Conservation (phyloP, 1,140 invertebrate genomes). For the Drosophila malerkotliana region DNA sequence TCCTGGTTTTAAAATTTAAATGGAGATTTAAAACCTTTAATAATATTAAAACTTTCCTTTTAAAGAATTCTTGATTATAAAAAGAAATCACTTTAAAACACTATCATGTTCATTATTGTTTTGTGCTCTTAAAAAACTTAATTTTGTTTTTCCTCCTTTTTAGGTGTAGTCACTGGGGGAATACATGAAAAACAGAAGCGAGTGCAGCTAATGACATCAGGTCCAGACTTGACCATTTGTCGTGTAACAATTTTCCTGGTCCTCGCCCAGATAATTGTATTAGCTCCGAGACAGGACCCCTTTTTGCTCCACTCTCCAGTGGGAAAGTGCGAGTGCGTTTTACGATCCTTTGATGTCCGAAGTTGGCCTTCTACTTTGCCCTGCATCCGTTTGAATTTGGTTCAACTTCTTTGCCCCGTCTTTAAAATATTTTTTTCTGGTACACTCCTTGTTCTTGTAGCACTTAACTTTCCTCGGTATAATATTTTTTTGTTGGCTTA, state of each 20-base stretch:
- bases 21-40: too few species aligned
- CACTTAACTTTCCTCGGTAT: constrained; percentile 58
- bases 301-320: background rate
- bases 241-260: constrained; percentile 34
- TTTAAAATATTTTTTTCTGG: constrained; percentile 22
- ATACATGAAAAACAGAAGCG: constrained; percentile 51
- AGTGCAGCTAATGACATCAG: constrained; percentile 70
- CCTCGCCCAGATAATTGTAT: constrained; percentile 64
- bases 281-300: constrained; percentile 46
- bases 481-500: constrained; percentile 60
- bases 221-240: constrained; percentile 56
- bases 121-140: constrained; percentile 12
- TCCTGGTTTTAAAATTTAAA: too few species aligned
- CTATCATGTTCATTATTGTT: background rate
- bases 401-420: background rate
- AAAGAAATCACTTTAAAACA: too few species aligned
- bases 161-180: constrained; percentile 61
- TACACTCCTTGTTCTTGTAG: constrained; percentile 27
- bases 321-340: constrained; percentile 39
- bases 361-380: constrained; percentile 22
- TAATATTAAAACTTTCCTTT: too few species aligned
- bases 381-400: constrained; percentile 7
- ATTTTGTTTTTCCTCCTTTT: constrained; percentile 13
- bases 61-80: background rate
- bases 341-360: constrained; percentile 46